A percentile compares a stretch with the other conserved stretches of the same genome.
Evolutionary conservation across 2,113 vertebrate genomes (phyloP).

Genomic region (Panurus biarmicus): DNA sequence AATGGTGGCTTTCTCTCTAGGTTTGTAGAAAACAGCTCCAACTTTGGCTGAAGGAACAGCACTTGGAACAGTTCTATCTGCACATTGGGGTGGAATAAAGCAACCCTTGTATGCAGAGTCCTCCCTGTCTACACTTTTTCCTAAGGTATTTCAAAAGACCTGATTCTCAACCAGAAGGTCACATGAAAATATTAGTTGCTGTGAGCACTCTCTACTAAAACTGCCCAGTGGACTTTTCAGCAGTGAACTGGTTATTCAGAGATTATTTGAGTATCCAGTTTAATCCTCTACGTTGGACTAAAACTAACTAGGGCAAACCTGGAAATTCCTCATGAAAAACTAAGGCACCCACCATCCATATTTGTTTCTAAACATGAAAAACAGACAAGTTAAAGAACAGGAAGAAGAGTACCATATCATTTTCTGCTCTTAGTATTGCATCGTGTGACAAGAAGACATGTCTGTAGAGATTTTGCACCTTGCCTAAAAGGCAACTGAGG

Average conservation of each 20-base stretch:
- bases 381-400: background rate
- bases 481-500: background rate
- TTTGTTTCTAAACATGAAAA: accelerated
- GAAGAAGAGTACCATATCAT: background rate
- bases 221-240: background rate
- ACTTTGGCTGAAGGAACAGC: background rate
- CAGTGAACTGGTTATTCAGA: background rate
- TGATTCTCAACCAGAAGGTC: background rate
- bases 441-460: background rate
- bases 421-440: background rate
- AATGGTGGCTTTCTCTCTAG: background rate
- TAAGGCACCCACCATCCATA: background rate
- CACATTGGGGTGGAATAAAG: background rate
- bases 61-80: background rate
- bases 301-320: background rate
- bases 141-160: background rate
- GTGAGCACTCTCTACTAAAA: background rate
- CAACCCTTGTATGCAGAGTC: background rate
- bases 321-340: background rate
- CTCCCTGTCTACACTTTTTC: background rate
- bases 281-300: background rate
- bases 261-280: background rate
- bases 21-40: background rate
- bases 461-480: background rate
- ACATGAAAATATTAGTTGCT: background rate